Evolutionary conservation across 1,140 invertebrate genomes (phyloP).

Genomic region (Conopomorpha cramerella): DNA sequence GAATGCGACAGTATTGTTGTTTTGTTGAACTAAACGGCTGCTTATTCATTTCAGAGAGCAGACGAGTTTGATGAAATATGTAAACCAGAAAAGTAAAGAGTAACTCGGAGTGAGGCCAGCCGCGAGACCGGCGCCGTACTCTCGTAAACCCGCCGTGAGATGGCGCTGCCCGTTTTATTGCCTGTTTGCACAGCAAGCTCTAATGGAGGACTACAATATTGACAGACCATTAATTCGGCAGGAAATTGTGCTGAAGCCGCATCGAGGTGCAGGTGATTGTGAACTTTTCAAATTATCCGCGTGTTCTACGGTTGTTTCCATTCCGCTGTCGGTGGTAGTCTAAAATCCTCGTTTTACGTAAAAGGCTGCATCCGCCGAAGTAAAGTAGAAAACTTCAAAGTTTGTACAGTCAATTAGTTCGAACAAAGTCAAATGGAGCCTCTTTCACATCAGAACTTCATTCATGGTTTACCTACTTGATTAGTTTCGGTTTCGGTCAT

Average conservation of each 20-base stretch:
- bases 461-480: too few relatives aligned
- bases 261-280: slow-evolving; percentile 45
- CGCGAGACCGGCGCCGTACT: slow-evolving; percentile 16
- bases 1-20: neutral
- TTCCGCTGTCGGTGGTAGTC: too few relatives aligned
- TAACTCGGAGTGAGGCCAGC: neutral
- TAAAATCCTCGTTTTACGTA: too few relatives aligned
- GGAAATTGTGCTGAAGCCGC: slow-evolving; percentile 54
- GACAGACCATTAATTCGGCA: slow-evolving; percentile 59
- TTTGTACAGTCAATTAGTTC: too few relatives aligned
- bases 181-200: slow-evolving; percentile 44
- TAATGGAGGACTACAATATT: slow-evolving; percentile 57
- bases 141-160: slow-evolving; percentile 39
- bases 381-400: too few relatives aligned
- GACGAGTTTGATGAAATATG: too few relatives aligned
- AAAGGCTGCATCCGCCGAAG: too few relatives aligned
- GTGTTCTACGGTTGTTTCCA: slow-evolving; percentile 38
- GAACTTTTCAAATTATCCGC: slow-evolving; percentile 58
- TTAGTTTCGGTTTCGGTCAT: too few relatives aligned
- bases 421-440: too few relatives aligned
- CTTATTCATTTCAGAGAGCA: too few relatives aligned
- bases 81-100: neutral
- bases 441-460: too few relatives aligned
- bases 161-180: slow-evolving; percentile 46
- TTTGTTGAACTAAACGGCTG: too few relatives aligned